Conservation (phyloP, 2,888 invertebrate genomes). For the Diaprepes abbreviatus region DNA sequence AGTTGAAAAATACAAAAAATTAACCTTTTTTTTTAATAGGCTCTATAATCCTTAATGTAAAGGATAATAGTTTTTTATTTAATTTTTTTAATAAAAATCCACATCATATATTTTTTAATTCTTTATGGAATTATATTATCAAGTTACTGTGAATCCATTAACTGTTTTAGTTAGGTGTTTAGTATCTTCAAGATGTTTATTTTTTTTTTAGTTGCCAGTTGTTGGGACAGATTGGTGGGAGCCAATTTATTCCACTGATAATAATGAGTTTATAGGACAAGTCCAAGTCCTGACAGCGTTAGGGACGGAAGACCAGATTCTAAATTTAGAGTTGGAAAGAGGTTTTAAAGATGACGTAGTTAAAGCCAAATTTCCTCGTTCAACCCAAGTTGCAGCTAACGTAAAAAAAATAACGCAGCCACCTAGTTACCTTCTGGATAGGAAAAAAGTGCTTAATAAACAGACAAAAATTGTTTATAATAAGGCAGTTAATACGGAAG, state of each 20-base stretch:
- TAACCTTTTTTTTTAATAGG: too few species aligned
- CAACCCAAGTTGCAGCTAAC: conserved; percentile 7
- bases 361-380: conserved; percentile 52
- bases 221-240: conserved; percentile 75
- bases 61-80: too few species aligned
- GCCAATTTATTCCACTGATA: conserved; percentile 68
- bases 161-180: too few species aligned
- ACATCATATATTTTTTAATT: too few species aligned
- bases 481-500: neutral
- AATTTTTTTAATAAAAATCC: too few species aligned
- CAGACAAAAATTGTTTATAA: neutral
- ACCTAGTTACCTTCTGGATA: conserved; percentile 25
- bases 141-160: too few species aligned
- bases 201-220: conserved; percentile 70
- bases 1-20: too few species aligned
- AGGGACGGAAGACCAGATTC: conserved; percentile 74
- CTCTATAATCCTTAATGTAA: too few species aligned
- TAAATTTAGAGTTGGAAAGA: conserved; percentile 68
- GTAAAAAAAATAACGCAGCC: neutral
- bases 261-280: conserved; percentile 69
- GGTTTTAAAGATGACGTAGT: conserved; percentile 63
- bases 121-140: too few species aligned
- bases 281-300: conserved; percentile 72
- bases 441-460: conserved; percentile 26
- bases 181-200: too few species aligned